A percentile compares a stretch with the other conserved stretches of the same genome.
Evolutionary conservation across 2,113 vertebrate genomes (phyloP).

Genomic region (Cichladusa arquata): DNA sequence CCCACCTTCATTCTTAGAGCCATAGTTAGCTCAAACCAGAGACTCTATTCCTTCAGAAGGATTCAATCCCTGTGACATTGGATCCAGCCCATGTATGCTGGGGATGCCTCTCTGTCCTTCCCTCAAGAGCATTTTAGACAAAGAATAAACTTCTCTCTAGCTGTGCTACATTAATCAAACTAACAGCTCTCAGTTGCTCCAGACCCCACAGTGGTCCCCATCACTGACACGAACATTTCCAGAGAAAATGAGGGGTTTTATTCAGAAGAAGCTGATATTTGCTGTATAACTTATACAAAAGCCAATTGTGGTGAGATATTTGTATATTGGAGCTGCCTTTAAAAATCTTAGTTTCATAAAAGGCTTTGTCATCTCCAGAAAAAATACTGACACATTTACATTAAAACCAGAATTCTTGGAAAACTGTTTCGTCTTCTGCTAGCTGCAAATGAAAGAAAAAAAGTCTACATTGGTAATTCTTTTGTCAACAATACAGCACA

Average conservation of each 20-base stretch:
- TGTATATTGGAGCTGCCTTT: not conserved
- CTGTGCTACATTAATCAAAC: not conserved
- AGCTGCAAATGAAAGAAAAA: slow-evolving; percentile 14
- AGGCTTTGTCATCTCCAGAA: not conserved
- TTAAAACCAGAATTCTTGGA: slow-evolving; percentile 31
- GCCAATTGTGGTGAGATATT: not conserved
- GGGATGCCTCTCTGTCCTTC: not conserved
- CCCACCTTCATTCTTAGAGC: not conserved
- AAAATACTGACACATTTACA: not conserved
- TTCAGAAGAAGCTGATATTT: not conserved
- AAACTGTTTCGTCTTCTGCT: slow-evolving; percentile 4
- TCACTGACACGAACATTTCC: not conserved
- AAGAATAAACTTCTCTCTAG: not conserved
- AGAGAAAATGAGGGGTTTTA: not conserved
- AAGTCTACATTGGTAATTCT: not conserved
- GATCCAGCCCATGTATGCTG: not conserved
- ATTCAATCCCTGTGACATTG: not conserved
- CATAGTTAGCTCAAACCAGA: not conserved
- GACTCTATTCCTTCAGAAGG: not conserved
- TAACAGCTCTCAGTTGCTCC: not conserved
- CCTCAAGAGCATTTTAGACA: not conserved
- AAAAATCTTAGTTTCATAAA: slow-evolving; percentile 17
- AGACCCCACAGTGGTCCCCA: not conserved
- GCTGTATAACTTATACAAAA: not conserved
- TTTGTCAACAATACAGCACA: slow-evolving; percentile 18